Base-by-base conservation (phyloP, 1,140 invertebrate genomes). In the Drosophila bifasciata region DNA sequence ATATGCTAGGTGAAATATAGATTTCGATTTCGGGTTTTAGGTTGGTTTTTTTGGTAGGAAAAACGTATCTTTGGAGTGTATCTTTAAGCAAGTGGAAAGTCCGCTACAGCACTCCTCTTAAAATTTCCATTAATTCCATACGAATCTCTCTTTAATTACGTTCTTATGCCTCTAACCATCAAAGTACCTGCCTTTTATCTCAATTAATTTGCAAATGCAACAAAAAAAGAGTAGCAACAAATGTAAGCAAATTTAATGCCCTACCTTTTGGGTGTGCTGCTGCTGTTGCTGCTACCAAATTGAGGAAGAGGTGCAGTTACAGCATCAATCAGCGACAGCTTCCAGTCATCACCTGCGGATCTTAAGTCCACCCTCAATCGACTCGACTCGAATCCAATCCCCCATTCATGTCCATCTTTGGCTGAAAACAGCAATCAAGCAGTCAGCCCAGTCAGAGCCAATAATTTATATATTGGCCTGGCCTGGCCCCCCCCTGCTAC, bases 231-330 rank as follows among this genome's bases (percentile, higher is more conserved):
- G 28, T 32, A 58, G 28, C 21, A 49, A 46, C 75, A 41, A 49
- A 52, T 59, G 43, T 48, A 45, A 36, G 62, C 67, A 48, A 72
- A 77, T 67, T 72, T 58, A 61, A 32, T 11, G 46, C n/a, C 21
- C 28, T 17, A 45, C 15, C 43, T 68, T 23, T 48, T 76, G 66
- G 80, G 80, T 79, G 79, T 57, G 75, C 75, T 77, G 50, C 52
- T 32, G 19, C 56, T 6, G 60, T 32, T 60, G 48, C n/a, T 16
- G 16, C 64, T n/a, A 36, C 62, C 64, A 55, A 84, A 83, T 83
- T 76, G 61, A 72, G 79, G 71, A 85, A 84, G 36, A 79, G 79
- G 79, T 83, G 79, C 79, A 84, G 79, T 69, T 57, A n/a, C 58
- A 41, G 46, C 48, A 39, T 52, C 52, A 55, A 28, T 41, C 28